These are phyloP conservation scores for Rotaria socialis DNA, from an alignment of 2,888 invertebrate genomes.

Conservation along the genomic window DNA sequence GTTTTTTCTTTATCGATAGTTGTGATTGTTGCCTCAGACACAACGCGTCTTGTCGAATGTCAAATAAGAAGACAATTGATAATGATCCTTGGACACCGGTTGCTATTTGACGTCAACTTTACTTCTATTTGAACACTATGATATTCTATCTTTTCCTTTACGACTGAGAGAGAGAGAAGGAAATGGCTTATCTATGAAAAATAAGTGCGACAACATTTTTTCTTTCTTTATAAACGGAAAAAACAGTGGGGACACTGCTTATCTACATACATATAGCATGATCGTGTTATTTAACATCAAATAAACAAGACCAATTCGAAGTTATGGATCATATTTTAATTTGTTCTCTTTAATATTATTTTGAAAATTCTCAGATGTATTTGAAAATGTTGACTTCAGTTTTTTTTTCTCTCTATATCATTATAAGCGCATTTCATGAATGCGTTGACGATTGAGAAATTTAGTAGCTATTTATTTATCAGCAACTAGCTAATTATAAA, in stretches of 20 bases:
- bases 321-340: constrained; percentile 5
- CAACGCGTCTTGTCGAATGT: background rate
- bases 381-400: background rate
- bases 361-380: background rate
- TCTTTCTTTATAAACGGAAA: background rate
- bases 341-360: background rate
- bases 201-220: no score
- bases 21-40: background rate
- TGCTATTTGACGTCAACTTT: background rate
- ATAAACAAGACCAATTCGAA: background rate
- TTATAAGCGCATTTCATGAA: no score
- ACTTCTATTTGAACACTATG: no score
- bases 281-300: background rate
- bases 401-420: background rate
- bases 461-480: no score
- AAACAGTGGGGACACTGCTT: background rate
- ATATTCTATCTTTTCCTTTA: no score
- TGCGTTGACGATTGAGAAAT: no score
- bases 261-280: background rate
- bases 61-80: background rate
- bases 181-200: no score
- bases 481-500: no score
- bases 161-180: no score
- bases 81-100: background rate
- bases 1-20: background rate